A percentile compares a stretch with the other conserved stretches of the same genome.
phyloP scores from a whole-genome alignment of 2,113 vertebrate species.

The Hemibagrus wyckioides region DNA sequence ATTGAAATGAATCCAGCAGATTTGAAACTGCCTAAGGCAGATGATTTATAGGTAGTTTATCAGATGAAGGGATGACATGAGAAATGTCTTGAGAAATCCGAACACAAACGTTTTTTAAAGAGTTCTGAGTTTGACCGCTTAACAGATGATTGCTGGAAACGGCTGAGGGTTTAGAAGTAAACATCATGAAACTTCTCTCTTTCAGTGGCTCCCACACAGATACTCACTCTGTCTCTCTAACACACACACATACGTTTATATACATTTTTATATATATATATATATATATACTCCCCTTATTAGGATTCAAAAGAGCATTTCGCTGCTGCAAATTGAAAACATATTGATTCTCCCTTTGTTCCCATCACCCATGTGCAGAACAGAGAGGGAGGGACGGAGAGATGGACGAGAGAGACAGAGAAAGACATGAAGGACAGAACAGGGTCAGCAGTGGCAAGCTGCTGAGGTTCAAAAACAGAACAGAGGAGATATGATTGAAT shows the following conservation, averaged over 20 bases:
- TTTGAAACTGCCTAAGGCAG: neutral
- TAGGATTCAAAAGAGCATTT: constrained; percentile 61
- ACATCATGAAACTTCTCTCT: constrained; percentile 23
- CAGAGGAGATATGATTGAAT: neutral
- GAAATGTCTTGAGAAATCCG: neutral
- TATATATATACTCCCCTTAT: constrained; percentile 53
- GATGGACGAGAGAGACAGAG: constrained; percentile 1
- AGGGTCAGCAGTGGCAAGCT: constrained; percentile 11
- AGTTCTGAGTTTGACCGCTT: neutral
- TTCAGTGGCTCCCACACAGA: neutral
- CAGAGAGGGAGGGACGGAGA: constrained; percentile 34
- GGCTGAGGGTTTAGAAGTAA: constrained; percentile 11
- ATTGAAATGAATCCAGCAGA: constrained; percentile 1
- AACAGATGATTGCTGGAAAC: constrained; percentile 21
- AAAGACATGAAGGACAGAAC: constrained; percentile 26
- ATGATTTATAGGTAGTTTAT: constrained; percentile 11
- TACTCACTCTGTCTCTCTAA: neutral
- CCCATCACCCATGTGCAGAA: constrained; percentile 46
- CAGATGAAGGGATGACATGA: neutral
- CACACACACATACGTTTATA: constrained; percentile 13
- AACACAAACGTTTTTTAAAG: constrained; percentile 19
- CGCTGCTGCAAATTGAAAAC: constrained; percentile 69
- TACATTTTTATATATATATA: too few species aligned
- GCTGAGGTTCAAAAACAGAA: constrained; percentile 5
- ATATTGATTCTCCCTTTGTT: constrained; percentile 63